Evolutionary conservation across 2,888 invertebrate genomes (phyloP).

Genomic region (Eurois occulta): DNA sequence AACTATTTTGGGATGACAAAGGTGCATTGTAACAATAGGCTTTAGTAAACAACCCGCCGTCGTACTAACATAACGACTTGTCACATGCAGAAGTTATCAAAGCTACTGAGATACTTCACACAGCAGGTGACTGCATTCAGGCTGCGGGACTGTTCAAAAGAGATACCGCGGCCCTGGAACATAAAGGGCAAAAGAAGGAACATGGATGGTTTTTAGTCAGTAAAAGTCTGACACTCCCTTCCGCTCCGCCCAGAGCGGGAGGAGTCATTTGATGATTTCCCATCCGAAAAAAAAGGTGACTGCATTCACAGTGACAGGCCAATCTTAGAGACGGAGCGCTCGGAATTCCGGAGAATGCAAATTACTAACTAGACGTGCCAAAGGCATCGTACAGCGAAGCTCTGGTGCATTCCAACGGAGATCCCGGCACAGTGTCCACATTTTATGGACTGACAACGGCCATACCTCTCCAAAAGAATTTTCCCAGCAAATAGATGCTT

Average conservation of each 20-base stretch:
- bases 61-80: neutral
- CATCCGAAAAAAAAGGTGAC: no score
- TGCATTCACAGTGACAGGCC: constrained; percentile 16
- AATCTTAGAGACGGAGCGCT: constrained; percentile 19
- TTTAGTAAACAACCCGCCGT: neutral
- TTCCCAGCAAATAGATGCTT: neutral
- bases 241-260: no score
- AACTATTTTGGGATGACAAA: neutral
- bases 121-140: neutral
- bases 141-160: no score
- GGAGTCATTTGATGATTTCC: no score
- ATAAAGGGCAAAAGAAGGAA: no score
- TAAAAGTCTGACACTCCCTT: no score
- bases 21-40: neutral
- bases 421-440: neutral
- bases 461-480: neutral
- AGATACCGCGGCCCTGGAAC: no score
- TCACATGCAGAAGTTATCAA: neutral
- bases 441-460: neutral
- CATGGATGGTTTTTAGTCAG: no score
- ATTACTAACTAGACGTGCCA: constrained; percentile 17
- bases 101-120: neutral
- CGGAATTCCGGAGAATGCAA: constrained; percentile 27
- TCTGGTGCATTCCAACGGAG: neutral
- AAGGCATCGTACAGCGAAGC: constrained; percentile 8